Conservation (phyloP, 2,888 invertebrate genomes). For the Pecten maximus region DNA sequence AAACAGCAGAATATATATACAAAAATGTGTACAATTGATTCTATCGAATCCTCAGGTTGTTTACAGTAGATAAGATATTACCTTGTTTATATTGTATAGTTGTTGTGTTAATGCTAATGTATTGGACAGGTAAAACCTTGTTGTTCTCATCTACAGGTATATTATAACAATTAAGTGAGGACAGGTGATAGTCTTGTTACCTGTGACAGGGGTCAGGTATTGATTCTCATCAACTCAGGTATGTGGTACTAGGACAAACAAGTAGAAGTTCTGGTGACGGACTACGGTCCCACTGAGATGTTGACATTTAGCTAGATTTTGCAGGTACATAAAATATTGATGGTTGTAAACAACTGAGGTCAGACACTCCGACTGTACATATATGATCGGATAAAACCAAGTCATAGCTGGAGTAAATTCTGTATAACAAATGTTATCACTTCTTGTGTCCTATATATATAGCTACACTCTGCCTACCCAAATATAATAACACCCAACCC, state of each 20-base stretch:
- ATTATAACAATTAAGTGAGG: not conserved
- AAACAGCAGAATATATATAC: too few relatives aligned
- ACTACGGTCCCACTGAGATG: not conserved
- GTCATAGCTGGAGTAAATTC: too few relatives aligned
- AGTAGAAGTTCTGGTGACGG: not conserved
- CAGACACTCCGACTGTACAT: too few relatives aligned
- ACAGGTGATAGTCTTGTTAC: not conserved
- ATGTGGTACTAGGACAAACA: not conserved
- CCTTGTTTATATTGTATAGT: not conserved
- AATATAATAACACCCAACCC: too few relatives aligned
- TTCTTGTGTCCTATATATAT: too few relatives aligned
- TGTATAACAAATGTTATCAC: too few relatives aligned
- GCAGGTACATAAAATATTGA: too few relatives aligned
- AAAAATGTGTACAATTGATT: not conserved
- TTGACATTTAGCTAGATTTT: not conserved
- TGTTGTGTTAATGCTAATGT: not conserved
- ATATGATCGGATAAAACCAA: too few relatives aligned
- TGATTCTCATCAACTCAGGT: not conserved
- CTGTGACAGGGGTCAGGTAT: not conserved
- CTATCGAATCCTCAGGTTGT: not conserved
- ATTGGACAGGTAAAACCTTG: conserved; percentile 14
- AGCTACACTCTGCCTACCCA: too few relatives aligned
- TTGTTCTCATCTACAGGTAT: conserved; percentile 23
- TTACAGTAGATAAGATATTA: conserved; percentile 9
- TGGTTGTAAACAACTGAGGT: too few relatives aligned